A percentile compares a stretch with the other conserved stretches of the same genome.
Evolutionary conservation across 2,888 invertebrate species (phyloP).

Genomic region (Lottia gigantea): DNA sequence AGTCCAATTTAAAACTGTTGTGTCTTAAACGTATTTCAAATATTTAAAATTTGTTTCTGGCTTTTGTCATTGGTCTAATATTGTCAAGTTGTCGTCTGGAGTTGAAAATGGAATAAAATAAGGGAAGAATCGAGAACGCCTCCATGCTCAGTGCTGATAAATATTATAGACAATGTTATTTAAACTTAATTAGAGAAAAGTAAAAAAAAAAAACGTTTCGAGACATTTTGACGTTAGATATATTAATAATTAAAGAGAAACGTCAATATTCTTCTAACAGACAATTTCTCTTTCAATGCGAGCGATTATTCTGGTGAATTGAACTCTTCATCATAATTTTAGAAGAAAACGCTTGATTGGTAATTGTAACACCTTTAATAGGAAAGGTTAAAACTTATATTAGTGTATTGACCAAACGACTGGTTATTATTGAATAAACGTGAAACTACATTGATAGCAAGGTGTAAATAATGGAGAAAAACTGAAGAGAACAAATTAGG

Average conservation of each 20-base stretch:
- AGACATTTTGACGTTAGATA: conserved; percentile 7
- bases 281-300: background rate
- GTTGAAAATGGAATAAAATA: background rate
- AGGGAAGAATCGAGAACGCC: background rate
- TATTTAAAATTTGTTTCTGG: too few species aligned
- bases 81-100: conserved; percentile 6
- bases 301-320: conserved; percentile 4
- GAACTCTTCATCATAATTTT: conserved; percentile 6
- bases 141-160: too few species aligned
- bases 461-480: conserved; percentile 2
- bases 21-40: too few species aligned
- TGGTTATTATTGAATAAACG: conserved; percentile 4
- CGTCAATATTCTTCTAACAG: background rate
- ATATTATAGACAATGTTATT: background rate
- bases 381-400: conserved; percentile 6
- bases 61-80: background rate
- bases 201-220: background rate
- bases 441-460: background rate
- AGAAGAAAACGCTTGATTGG: conserved; percentile 4
- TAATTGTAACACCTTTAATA: conserved; percentile 8
- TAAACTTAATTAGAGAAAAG: conserved; percentile 3
- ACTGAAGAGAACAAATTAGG: conserved; percentile 9
- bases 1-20: too few species aligned
- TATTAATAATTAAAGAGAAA: conserved; percentile 1
- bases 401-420: background rate